Evolutionary conservation across 2,888 invertebrate species (phyloP).

Genomic region (Drosophila mimetica): DNA sequence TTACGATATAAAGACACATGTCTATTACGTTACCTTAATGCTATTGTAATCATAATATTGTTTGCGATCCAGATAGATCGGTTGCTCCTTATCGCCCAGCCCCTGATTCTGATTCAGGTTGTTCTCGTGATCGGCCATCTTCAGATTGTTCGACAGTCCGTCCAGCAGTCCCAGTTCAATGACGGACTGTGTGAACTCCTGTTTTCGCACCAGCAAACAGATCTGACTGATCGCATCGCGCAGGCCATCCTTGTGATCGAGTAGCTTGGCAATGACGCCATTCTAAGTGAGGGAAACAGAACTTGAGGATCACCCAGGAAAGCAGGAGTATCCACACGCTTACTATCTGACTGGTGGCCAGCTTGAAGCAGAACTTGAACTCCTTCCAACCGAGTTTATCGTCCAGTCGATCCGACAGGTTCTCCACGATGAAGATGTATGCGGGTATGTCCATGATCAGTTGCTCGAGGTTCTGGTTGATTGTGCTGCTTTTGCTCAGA

Average conservation of each 20-base stretch:
- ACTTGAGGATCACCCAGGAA: background rate
- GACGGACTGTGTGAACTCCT: slow-evolving; percentile 87
- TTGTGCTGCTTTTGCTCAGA: slow-evolving; percentile 87
- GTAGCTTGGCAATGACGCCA: slow-evolving; percentile 85
- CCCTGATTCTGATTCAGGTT: slow-evolving; percentile 56
- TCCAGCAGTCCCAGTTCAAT: slow-evolving; percentile 86
- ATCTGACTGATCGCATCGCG: slow-evolving; percentile 85
- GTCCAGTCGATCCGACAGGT: slow-evolving; percentile 87
- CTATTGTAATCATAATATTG: slow-evolving; percentile 77
- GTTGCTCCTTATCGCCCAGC: slow-evolving; percentile 42
- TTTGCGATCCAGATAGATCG: slow-evolving; percentile 50
- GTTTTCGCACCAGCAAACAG: slow-evolving; percentile 87
- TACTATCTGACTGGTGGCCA: slow-evolving; percentile 88
- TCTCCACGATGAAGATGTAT: slow-evolving; percentile 87
- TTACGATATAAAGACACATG: too few relatives aligned
- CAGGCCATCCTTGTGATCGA: slow-evolving; percentile 85
- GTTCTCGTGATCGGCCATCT: slow-evolving; percentile 62
- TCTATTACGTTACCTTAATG: slow-evolving; percentile 67
- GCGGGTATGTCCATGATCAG: slow-evolving; percentile 88
- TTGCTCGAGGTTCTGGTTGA: slow-evolving; percentile 87
- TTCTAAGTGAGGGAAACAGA: slow-evolving; percentile 81
- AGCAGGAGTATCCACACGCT: slow-evolving; percentile 59
- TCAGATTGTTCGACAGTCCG: slow-evolving; percentile 70
- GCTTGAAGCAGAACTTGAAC: slow-evolving; percentile 87
- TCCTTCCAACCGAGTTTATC: slow-evolving; percentile 87